These are phyloP conservation scores for Alloplasta piceator DNA, from an alignment of 2,888 invertebrate genomes.

Conservation along the genomic window DNA sequence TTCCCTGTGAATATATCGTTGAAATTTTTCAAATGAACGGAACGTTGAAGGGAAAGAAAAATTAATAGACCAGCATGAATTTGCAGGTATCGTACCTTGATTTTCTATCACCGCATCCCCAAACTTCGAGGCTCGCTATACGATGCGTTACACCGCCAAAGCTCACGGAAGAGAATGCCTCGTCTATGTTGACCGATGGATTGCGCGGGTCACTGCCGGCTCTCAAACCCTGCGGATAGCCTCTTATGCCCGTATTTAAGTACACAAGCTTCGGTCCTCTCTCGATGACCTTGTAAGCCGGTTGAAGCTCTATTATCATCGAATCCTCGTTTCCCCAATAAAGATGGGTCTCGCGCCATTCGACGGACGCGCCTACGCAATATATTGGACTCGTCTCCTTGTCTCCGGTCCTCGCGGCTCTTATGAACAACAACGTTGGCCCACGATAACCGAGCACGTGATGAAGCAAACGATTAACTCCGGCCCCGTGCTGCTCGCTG, in stretches of 20 bases:
- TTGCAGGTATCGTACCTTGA: constrained; percentile 82
- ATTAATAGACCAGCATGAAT: not conserved
- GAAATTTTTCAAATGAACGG: no score
- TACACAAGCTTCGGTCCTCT: constrained; percentile 91
- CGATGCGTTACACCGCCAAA: constrained; percentile 83
- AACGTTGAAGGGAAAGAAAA: not conserved
- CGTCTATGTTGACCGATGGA: constrained; percentile 89
- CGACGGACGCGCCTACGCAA: constrained; percentile 90
- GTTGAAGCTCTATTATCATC: constrained; percentile 90
- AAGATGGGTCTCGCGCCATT: constrained; percentile 94
- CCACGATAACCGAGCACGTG: constrained; percentile 92
- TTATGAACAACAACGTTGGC: constrained; percentile 85
- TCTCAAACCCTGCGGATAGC: constrained; percentile 93
- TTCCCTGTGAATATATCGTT: constrained; percentile 84
- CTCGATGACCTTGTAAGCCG: constrained; percentile 87
- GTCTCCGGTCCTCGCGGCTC: constrained; percentile 81
- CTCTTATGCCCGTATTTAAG: constrained; percentile 92
- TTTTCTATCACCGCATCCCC: constrained; percentile 92
- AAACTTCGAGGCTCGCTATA: constrained; percentile 86
- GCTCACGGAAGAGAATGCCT: constrained; percentile 78
- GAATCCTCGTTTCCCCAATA: constrained; percentile 94
- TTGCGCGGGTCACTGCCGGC: constrained; percentile 92
- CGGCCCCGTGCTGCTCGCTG: constrained; percentile 93
- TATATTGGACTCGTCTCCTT: constrained; percentile 86
- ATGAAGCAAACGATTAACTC: constrained; percentile 93